Conservation (phyloP, 2,797 vertebrate genomes). For the Lateolabrax maculatus region DNA sequence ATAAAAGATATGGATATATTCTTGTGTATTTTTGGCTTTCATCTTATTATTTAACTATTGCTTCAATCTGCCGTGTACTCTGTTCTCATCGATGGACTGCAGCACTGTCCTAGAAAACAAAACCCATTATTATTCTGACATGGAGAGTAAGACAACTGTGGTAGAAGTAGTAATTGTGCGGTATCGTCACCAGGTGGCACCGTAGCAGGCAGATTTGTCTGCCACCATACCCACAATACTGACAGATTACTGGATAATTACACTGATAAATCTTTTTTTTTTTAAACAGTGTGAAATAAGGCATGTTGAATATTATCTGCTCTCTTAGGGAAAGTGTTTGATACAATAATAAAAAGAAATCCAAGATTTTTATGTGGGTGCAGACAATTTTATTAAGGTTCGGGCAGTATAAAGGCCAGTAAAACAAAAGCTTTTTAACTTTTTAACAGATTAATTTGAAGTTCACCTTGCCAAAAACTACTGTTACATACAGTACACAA, state of each 20-base stretch:
- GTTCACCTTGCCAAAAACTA: neutral
- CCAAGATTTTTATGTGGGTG: neutral
- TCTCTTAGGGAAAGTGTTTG: neutral
- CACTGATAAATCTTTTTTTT: neutral
- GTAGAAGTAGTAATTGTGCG: neutral
- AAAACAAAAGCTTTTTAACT: neutral
- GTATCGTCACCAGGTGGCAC: constrained; percentile 30
- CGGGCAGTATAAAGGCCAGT: neutral
- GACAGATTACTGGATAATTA: neutral
- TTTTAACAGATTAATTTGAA: neutral
- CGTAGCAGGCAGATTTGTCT: neutral
- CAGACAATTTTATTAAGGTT: neutral
- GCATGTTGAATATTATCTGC: neutral
- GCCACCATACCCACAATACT: neutral
- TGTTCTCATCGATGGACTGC: neutral
- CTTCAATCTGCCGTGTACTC: neutral
- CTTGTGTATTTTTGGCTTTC: constrained; percentile 48
- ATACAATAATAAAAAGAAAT: neutral
- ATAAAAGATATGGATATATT: constrained; percentile 76
- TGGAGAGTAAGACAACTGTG: neutral
- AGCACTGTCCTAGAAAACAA: neutral
- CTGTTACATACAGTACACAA: neutral
- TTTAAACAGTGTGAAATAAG: neutral
- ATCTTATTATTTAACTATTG: constrained; percentile 4
- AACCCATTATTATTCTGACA: neutral